These are phyloP conservation scores for Epinephelus coioides DNA, from an alignment of 2,797 vertebrate genomes.

Conservation along the genomic window DNA sequence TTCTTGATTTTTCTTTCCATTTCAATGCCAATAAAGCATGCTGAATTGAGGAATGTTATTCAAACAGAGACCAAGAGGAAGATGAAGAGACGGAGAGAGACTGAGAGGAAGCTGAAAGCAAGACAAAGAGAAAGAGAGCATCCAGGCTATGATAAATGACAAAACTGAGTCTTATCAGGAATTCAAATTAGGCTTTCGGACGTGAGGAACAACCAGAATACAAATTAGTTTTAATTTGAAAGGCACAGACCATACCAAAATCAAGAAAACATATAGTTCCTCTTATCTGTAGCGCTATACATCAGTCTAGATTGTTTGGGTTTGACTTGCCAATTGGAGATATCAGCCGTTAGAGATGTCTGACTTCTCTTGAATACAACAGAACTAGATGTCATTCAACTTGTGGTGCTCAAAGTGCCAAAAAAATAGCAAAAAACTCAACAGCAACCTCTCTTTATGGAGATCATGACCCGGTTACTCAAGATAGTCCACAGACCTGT, in stretches of 20 bases:
- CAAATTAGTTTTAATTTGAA: not conserved
- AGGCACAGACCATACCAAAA: not conserved
- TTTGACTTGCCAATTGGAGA: too few relatives aligned
- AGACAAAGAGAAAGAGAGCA: not conserved
- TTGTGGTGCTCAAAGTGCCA: too few relatives aligned
- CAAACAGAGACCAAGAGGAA: constrained; percentile 7
- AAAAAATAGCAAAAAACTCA: too few relatives aligned
- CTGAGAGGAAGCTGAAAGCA: not conserved
- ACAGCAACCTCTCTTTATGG: too few relatives aligned
- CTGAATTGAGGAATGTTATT: constrained; percentile 16
- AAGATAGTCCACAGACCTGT: too few relatives aligned
- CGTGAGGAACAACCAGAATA: not conserved
- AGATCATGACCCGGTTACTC: too few relatives aligned
- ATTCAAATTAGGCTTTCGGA: constrained; percentile 1
- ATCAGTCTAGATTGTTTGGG: too few relatives aligned
- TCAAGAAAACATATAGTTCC: not conserved
- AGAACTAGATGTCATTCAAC: too few relatives aligned
- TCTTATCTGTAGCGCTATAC: too few relatives aligned
- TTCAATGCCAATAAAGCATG: constrained; percentile 33
- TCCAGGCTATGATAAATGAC: constrained; percentile 11
- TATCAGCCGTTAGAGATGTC: too few relatives aligned
- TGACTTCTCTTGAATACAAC: too few relatives aligned
- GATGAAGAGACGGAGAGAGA: not conserved
- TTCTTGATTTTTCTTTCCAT: constrained; percentile 9
- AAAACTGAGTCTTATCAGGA: not conserved